These are phyloP conservation scores for Caenorhabditis sp. DNA, from an alignment of 2,888 invertebrate genomes.

Conservation along the genomic window DNA sequence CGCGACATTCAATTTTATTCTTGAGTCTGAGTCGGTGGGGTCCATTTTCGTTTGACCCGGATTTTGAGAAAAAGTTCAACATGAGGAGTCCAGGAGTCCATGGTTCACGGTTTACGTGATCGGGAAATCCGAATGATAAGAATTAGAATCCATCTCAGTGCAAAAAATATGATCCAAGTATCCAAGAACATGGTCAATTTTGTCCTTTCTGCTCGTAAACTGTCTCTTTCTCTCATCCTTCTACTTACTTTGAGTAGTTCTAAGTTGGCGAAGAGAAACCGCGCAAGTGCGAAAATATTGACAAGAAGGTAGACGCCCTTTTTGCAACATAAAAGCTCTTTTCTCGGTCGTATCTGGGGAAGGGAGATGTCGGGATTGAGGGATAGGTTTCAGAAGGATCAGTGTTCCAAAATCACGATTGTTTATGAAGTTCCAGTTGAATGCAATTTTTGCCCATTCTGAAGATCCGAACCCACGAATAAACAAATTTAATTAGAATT, in stretches of 20 bases:
- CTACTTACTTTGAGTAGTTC: constrained; percentile 26
- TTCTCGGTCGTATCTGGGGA: not conserved
- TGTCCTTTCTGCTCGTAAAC: constrained; percentile 36
- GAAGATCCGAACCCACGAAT: not conserved
- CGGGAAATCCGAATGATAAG: too few relatives aligned
- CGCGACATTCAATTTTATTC: too few relatives aligned
- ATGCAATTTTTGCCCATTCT: constrained; percentile 1
- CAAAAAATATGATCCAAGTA: constrained; percentile 9
- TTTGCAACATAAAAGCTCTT: constrained; percentile 42
- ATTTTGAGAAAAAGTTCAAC: too few relatives aligned
- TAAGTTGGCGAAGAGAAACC: constrained; percentile 50
- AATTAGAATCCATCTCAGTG: not conserved
- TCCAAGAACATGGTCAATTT: constrained; percentile 30
- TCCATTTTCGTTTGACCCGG: too few relatives aligned
- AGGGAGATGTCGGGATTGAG: constrained; percentile 7
- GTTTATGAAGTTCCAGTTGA: not conserved
- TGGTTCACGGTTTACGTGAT: too few relatives aligned
- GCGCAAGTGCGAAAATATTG: constrained; percentile 63
- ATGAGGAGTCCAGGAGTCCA: too few relatives aligned
- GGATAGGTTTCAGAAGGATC: not conserved
- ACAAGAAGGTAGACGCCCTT: constrained; percentile 53
- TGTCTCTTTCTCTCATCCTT: constrained; percentile 21
- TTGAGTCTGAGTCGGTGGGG: too few relatives aligned
- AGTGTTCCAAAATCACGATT: constrained; percentile 6
- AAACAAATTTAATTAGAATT: constrained; percentile 7